A percentile compares a stretch with the other conserved stretches of the same genome.
These are phyloP conservation scores for Progne subis DNA, from an alignment of 2,113 vertebrate genomes.

Conservation along the genomic window DNA sequence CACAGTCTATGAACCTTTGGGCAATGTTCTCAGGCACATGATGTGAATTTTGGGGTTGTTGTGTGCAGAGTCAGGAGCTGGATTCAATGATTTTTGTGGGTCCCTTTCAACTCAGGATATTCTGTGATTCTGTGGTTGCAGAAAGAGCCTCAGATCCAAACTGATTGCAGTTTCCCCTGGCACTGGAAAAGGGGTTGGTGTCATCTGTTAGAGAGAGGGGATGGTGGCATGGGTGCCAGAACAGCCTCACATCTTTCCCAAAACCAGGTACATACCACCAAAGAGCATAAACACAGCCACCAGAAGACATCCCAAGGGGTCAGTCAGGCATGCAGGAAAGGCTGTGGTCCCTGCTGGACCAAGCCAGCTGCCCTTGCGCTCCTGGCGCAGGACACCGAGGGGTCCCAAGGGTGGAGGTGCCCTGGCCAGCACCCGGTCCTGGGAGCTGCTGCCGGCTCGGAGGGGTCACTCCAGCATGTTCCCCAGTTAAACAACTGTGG, in stretches of 20 bases:
- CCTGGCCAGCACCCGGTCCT: no score
- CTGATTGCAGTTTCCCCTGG: accelerated
- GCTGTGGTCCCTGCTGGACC: neutral
- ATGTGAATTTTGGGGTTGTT: neutral
- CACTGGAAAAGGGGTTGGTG: accelerated
- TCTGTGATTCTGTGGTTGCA: neutral
- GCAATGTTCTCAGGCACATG: neutral
- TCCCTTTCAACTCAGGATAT: neutral
- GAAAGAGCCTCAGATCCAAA: neutral
- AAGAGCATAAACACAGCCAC: neutral
- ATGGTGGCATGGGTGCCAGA: neutral
- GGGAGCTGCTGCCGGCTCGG: no score
- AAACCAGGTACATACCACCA: neutral
- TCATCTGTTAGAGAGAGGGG: neutral
- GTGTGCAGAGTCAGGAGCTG: neutral
- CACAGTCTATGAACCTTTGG: neutral
- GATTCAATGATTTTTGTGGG: neutral
- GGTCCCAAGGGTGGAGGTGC: no score
- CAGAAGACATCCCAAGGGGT: accelerated
- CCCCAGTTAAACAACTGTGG: no score
- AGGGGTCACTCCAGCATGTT: no score
- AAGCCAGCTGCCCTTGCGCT: neutral
- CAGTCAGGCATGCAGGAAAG: neutral
- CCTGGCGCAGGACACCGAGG: neutral
- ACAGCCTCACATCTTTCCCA: accelerated